A percentile compares a stretch with the other conserved stretches of the same genome.
Conservation (phyloP, 2,797 vertebrate species). For the Acanthurus tractus region DNA sequence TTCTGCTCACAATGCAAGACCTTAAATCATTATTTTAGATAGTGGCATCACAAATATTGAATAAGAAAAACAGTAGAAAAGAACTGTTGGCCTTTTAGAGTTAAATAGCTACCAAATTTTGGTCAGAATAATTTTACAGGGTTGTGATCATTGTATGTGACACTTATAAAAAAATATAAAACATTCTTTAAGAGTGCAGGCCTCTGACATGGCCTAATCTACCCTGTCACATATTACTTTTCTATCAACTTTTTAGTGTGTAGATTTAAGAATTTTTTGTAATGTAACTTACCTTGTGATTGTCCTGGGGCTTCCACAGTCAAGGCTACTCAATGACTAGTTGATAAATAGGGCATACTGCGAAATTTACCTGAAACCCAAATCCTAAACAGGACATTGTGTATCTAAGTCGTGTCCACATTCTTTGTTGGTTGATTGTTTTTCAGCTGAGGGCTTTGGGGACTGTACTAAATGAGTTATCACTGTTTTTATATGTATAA, state of each 20-base stretch:
- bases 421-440: neutral
- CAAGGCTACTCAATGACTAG: neutral
- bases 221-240: constrained; percentile 13
- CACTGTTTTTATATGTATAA: no score
- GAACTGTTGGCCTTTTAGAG: constrained; percentile 5
- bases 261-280: constrained; percentile 11
- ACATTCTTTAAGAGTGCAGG: neutral
- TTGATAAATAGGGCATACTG: neutral
- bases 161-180: neutral
- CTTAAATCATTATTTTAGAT: constrained; percentile 2
- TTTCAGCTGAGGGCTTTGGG: constrained; percentile 9
- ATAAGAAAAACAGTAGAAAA: neutral
- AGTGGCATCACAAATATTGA: constrained; percentile 2
- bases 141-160: constrained; percentile 17
- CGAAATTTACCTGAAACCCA: neutral
- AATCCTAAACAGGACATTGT: neutral
- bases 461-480: no score
- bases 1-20: neutral
- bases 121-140: neutral
- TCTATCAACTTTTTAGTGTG: neutral
- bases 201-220: constrained; percentile 13
- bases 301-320: neutral
- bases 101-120: neutral
- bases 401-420: neutral
- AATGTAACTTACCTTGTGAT: neutral